Evolutionary conservation across 1,140 invertebrate species (phyloP).

Genomic region (Euborellia annulipes): DNA sequence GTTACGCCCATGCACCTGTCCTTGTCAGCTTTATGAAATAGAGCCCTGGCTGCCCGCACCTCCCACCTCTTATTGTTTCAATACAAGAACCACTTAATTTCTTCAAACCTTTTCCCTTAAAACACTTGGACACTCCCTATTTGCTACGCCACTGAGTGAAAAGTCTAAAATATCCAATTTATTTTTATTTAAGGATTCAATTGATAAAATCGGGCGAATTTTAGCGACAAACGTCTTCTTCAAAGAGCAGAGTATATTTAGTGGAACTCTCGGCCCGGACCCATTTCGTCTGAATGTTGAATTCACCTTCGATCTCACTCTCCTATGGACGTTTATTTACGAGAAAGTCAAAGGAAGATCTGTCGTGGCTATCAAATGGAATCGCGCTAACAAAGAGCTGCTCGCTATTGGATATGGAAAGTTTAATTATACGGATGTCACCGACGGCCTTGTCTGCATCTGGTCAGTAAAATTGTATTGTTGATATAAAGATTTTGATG

Average conservation of each 20-base stretch:
- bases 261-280: slow-evolving; percentile 39
- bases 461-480: slow-evolving; percentile 39
- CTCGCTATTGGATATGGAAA: slow-evolving; percentile 55
- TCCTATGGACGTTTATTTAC: slow-evolving; percentile 42
- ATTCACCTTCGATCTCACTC: slow-evolving; percentile 41
- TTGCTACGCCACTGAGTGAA: no score
- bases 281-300: slow-evolving; percentile 38
- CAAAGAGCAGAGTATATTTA: slow-evolving; percentile 43
- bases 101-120: no score
- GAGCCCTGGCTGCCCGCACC: no score
- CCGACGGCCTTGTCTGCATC: slow-evolving; percentile 49
- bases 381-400: slow-evolving; percentile 42
- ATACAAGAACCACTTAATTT: no score
- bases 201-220: slow-evolving; percentile 45
- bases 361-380: slow-evolving; percentile 43
- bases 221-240: slow-evolving; percentile 47
- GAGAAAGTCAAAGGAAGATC: slow-evolving; percentile 16
- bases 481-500: no score
- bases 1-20: no score
- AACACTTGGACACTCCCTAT: no score
- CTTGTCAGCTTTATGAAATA: no score
- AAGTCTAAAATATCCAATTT: no score
- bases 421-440: slow-evolving; percentile 32
- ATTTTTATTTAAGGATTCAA: slow-evolving; percentile 30
- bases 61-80: no score